A percentile compares a stretch with the other conserved stretches of the same genome.
phyloP scores from a whole-genome alignment of 1,140 invertebrate genomes.

The Philotrypesis tridentata region DNA sequence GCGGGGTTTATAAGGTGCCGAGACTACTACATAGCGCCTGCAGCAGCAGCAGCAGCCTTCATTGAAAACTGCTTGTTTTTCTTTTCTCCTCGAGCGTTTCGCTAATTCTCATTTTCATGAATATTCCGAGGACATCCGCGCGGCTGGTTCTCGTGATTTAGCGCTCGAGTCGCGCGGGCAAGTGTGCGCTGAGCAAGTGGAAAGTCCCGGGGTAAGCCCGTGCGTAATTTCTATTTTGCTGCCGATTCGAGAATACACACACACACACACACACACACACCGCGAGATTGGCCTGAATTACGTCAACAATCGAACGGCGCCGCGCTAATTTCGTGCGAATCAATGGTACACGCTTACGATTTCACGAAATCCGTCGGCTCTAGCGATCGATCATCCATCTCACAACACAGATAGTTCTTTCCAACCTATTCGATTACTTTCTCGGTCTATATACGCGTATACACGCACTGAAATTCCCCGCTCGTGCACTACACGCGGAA shows the following conservation, averaged over 20 bases:
- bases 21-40: too few species aligned
- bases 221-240: slow-evolving; percentile 23
- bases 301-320: neutral
- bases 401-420: neutral
- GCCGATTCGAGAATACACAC: neutral
- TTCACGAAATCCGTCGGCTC: too few species aligned
- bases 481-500: neutral
- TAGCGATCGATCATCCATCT: neutral
- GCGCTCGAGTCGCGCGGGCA: too few species aligned
- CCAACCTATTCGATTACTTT: neutral
- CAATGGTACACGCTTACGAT: too few species aligned
- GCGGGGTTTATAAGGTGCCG: too few species aligned
- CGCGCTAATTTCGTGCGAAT: neutral
- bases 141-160: too few species aligned
- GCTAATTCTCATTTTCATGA: too few species aligned
- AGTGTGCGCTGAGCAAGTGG: neutral
- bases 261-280: too few species aligned
- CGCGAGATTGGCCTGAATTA: slow-evolving; percentile 30
- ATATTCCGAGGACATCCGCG: too few species aligned
- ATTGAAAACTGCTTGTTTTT: too few species aligned
- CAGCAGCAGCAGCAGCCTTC: too few species aligned
- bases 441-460: neutral
- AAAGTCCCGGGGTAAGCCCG: neutral
- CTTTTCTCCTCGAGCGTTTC: too few species aligned
- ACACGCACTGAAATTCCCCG: neutral